phyloP scores from a whole-genome alignment of 2,797 vertebrate genomes.

The Mormyrus proboscirostris region DNA sequence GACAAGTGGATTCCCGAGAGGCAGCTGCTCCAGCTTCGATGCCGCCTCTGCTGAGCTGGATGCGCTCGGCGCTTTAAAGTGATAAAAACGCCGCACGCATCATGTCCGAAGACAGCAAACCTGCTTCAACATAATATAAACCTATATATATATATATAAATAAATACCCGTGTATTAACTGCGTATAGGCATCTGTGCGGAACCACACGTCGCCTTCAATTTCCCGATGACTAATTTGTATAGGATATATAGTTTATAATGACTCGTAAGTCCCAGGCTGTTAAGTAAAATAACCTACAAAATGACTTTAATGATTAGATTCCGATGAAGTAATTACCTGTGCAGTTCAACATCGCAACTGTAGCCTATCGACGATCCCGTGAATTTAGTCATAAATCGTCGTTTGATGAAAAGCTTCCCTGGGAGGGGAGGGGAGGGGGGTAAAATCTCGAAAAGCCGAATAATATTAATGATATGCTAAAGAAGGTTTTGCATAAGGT shows the following conservation, averaged over 20 bases:
- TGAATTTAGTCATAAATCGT: neutral
- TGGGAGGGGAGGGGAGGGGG: neutral
- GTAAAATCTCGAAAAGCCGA: neutral
- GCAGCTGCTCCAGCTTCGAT: neutral
- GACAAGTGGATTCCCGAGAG: neutral
- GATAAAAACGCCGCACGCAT: neutral
- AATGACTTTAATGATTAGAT: neutral
- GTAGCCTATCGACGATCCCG: neutral
- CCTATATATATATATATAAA: neutral
- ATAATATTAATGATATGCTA: neutral
- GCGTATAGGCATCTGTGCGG: neutral
- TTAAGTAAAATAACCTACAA: neutral
- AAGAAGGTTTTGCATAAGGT: neutral
- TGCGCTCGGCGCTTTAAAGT: neutral
- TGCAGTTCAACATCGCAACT: neutral
- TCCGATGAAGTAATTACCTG: neutral
- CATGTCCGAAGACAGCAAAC: neutral
- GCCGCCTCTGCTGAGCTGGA: neutral
- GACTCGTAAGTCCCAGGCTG: neutral
- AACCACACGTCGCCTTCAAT: neutral
- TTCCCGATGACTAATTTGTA: neutral
- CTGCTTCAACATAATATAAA: neutral
- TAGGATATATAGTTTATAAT: neutral
- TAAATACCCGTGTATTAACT: neutral
- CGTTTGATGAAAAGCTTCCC: neutral